These are phyloP conservation scores for Empis livida DNA, from an alignment of 2,888 invertebrate genomes.

Conservation along the genomic window DNA sequence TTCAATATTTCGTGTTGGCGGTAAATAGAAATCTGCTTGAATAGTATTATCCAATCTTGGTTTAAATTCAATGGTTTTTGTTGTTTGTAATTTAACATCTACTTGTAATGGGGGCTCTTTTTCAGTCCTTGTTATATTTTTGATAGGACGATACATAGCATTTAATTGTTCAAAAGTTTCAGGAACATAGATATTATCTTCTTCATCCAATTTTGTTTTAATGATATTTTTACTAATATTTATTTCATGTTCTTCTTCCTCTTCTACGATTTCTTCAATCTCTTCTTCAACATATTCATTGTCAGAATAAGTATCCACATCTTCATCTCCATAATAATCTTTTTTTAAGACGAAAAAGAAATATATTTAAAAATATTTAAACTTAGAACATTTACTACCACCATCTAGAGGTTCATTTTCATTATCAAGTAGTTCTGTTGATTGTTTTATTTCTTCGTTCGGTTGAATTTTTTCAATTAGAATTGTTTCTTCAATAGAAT, in stretches of 20 bases:
- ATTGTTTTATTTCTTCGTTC: not conserved
- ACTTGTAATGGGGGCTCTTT: slow-evolving; percentile 17
- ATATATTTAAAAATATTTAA: too few relatives aligned
- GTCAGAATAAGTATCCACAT: slow-evolving; percentile 27
- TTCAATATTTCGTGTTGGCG: too few relatives aligned
- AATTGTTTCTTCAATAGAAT: too few relatives aligned
- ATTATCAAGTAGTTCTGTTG: not conserved
- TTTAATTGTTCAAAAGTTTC: slow-evolving; percentile 31
- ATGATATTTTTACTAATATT: slow-evolving; percentile 14
- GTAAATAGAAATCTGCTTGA: too few relatives aligned
- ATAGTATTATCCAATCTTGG: too few relatives aligned
- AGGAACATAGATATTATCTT: slow-evolving; percentile 24
- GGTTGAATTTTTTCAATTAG: too few relatives aligned
- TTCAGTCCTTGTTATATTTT: slow-evolving; percentile 19
- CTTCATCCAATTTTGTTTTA: slow-evolving; percentile 17
- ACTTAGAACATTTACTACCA: too few relatives aligned
- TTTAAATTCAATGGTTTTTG: too few relatives aligned
- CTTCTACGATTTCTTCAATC: slow-evolving; percentile 19
- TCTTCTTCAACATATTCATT: slow-evolving; percentile 28
- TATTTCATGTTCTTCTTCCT: slow-evolving; percentile 15
- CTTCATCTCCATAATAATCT: slow-evolving; percentile 19
- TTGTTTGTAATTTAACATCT: not conserved
- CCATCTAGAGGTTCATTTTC: slow-evolving; percentile 14
- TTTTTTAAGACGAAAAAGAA: slow-evolving; percentile 17
- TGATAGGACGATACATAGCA: slow-evolving; percentile 23